Evolutionary conservation across 2,888 invertebrate species (phyloP), one percentile per base, ranked within the genome.

Genomic region (Geotrupes spiniger): DNA sequence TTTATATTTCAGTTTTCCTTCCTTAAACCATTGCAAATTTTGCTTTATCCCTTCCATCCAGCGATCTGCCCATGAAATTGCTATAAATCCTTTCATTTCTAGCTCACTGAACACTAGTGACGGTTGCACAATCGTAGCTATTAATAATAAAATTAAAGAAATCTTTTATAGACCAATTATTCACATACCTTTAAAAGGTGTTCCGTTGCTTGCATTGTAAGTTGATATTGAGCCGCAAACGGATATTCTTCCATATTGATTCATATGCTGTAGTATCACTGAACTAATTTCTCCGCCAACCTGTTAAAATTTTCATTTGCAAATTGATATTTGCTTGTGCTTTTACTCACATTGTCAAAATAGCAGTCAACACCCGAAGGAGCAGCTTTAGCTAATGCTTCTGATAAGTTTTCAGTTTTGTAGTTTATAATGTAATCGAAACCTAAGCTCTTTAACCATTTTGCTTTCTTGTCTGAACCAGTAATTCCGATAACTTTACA

Each of bases 361-460:
- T 54, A 56, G 40, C 52, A 54, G 21, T 56, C 56, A n/a, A 56
- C 42, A 9, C 56, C 56, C 39, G 37, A 33, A 0, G 87, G 85
- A 9, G 85, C 85, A 41, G 71, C 74, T 65, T 80, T 73, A 52
- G 77, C 78, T n/a, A 89, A 70, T 29, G 77, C 79, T 31, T 74
- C 62, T 1, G 67, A 66, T 36, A 84, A 58, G 60, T 82, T 66
- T 4, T 71, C 74, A 1, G 77, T 82, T 70, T 87, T 89, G 70
- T 89, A 89, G 71, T 89, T 89, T 51, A 82, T 83, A n/a, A 80
- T 84, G 53, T 74, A 68, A 64, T 89, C 84, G 62, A 87, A 87
- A 3, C 81, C 81, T 1, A 87, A 68, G 40, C 82, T 79, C 9
- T 83, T 76, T 15, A 87, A 67, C 84, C 84, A 87, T 54, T 79